Evolutionary conservation across 1,140 invertebrate genomes (phyloP), one percentile per base, ranked within the genome.

Genomic region (Drosophila athabasca): DNA sequence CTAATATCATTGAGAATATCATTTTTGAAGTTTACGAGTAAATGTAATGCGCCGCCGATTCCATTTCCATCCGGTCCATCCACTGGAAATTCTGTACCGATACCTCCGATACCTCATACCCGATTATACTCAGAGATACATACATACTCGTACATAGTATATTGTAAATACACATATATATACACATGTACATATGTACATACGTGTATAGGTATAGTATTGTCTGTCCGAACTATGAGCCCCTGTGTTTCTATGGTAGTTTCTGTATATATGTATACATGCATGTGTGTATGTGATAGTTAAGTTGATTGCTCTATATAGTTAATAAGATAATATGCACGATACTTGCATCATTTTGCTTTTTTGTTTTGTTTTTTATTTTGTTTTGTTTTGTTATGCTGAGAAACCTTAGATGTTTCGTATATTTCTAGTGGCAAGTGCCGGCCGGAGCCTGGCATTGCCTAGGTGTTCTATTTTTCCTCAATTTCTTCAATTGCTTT

Each of bases 401-500:
- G 83, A 83, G 84, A 88, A 88, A 88, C 84, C 83, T 84, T 83
- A 84, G 66, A 65, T 87, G 80, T 84, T 85, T 84, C 80, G 77
- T 73, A 77, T 87, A 83, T 82, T 62, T 82, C 66, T 87, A 81
- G 46, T 64, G 76, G 69, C 72, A 70, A 67, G 44, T 48, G 24
- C 35, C 3, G 35, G 58, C 52, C 49, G 60, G 62, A 46, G 55
- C 66, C 60, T 65, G 54, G 70, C 50, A 62, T 79, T 62, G 78
- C 71, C 78, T 79, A 50, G 66, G 48, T 65, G 76, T 76, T 53
- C 59, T 68, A 62, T 76, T 82, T 39, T 39, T 39, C 11, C 35
- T 35, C 35, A 39, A 61, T 69, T 70, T 84, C 78, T 84, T 89
- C 76, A 83, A 88, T 89, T 88, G 83, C 83, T 89, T 88, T 88